Conservation (phyloP, 1,140 invertebrate genomes). For the Lasaia peninsularis region DNA sequence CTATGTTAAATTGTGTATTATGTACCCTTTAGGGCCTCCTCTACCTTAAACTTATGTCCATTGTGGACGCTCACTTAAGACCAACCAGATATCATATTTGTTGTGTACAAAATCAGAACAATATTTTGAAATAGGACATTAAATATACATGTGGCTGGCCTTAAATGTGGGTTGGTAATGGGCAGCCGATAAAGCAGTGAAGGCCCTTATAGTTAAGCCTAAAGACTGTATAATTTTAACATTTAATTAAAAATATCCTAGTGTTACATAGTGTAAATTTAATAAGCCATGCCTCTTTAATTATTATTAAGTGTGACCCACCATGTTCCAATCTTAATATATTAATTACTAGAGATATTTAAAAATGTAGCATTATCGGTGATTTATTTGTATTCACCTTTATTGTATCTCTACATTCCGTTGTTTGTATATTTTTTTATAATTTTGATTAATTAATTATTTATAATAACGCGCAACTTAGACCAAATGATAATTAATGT, state of each 20-base stretch:
- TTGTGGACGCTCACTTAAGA: too few species aligned
- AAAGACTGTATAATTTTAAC: constrained; percentile 75
- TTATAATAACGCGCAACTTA: constrained; percentile 67
- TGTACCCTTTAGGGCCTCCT: constrained; percentile 37
- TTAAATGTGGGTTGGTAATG: too few species aligned
- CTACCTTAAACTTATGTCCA: too few species aligned
- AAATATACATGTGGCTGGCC: too few species aligned
- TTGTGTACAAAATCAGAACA: too few species aligned
- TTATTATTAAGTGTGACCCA: constrained; percentile 67
- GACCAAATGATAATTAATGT: constrained; percentile 77
- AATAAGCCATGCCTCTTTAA: constrained; percentile 66
- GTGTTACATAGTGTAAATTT: constrained; percentile 72
- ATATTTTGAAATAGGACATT: constrained; percentile 9
- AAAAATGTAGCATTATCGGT: constrained; percentile 58
- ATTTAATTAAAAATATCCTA: constrained; percentile 60
- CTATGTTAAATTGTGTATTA: constrained; percentile 54
- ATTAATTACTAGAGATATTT: constrained; percentile 55
- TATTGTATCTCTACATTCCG: constrained; percentile 73
- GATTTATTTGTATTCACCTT: constrained; percentile 48
- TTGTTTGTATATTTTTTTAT: constrained; percentile 70
- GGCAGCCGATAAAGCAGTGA: too few species aligned
- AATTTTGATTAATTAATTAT: constrained; percentile 72
- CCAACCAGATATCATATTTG: too few species aligned
- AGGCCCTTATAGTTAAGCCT: constrained; percentile 55
- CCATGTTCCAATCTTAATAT: constrained; percentile 70